Conservation (phyloP, 1,140 invertebrate species). For the Drosophila orosa region DNA sequence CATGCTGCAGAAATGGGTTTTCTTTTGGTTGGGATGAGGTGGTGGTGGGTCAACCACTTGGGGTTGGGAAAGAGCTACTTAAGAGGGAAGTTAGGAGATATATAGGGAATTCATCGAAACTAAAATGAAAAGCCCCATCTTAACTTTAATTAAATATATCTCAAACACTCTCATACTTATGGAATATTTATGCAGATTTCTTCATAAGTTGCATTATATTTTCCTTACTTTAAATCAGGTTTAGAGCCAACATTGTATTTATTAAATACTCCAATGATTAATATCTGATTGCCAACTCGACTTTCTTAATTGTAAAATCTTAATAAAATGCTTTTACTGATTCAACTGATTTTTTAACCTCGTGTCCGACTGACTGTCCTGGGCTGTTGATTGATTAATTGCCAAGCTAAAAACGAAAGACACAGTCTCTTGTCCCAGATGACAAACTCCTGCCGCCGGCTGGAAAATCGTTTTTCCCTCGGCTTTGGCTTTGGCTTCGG, state of each 20-base stretch:
- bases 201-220: neutral
- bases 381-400: slow-evolving; percentile 45
- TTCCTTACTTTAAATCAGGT: neutral
- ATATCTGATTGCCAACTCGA: slow-evolving; percentile 5
- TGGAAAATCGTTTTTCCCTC: slow-evolving; percentile 32
- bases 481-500: no score
- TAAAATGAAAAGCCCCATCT: no score
- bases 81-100: neutral
- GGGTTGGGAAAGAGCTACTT: slow-evolving; percentile 20
- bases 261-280: slow-evolving; percentile 3
- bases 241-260: neutral
- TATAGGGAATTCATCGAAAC: neutral
- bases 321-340: slow-evolving; percentile 26
- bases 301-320: slow-evolving; percentile 40
- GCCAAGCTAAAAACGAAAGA: slow-evolving; percentile 39
- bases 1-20: slow-evolving; percentile 15
- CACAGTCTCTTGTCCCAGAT: slow-evolving; percentile 37
- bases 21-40: neutral
- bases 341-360: slow-evolving; percentile 14
- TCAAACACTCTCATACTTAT: neutral
- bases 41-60: slow-evolving; percentile 14
- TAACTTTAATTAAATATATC: no score
- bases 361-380: neutral
- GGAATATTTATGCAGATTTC: neutral
- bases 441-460: slow-evolving; percentile 49